A percentile compares a stretch with the other conserved stretches of the same genome.
phyloP scores from a whole-genome alignment of 1,140 invertebrate species.

The Agrilus planipennis region DNA sequence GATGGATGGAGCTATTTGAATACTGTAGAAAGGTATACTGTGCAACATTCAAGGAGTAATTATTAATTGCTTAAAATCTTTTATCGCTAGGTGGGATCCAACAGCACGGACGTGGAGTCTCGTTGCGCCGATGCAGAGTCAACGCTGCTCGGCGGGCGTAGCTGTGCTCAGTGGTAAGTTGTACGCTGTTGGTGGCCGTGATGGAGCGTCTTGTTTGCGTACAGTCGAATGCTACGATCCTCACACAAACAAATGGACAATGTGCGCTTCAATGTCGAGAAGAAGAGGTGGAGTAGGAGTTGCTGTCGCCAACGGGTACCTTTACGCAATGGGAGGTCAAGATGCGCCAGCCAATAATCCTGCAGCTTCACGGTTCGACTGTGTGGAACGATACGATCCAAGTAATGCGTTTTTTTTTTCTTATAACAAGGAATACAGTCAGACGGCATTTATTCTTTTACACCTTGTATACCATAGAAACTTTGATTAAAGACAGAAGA shows the following conservation, averaged over 20 bases:
- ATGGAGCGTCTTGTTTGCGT: conserved; percentile 79
- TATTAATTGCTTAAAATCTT: conserved; percentile 3
- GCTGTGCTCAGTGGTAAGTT: conserved; percentile 75
- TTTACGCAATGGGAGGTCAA: conserved; percentile 81
- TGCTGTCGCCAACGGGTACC: conserved; percentile 66
- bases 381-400: conserved; percentile 79
- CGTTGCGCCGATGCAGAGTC: conserved; percentile 75
- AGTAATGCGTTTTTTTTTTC: conserved; percentile 16
- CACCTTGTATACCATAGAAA: background rate
- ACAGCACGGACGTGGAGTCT: conserved; percentile 74
- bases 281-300: conserved; percentile 82
- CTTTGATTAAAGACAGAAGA: background rate
- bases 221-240: conserved; percentile 91
- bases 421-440: conserved; percentile 5
- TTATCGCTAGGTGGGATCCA: conserved; percentile 63
- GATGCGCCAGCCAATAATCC: conserved; percentile 79
- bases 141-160: conserved; percentile 79
- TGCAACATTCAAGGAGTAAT: background rate
- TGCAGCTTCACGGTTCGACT: conserved; percentile 69
- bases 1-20: conserved; percentile 93
- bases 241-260: conserved; percentile 78
- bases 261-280: conserved; percentile 78
- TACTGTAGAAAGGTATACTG: conserved; percentile 64
- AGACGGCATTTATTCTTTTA: background rate
- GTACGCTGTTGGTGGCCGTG: conserved; percentile 87